phyloP scores from a whole-genome alignment of 2,797 vertebrate genomes.

The Dryobates pubescens region DNA sequence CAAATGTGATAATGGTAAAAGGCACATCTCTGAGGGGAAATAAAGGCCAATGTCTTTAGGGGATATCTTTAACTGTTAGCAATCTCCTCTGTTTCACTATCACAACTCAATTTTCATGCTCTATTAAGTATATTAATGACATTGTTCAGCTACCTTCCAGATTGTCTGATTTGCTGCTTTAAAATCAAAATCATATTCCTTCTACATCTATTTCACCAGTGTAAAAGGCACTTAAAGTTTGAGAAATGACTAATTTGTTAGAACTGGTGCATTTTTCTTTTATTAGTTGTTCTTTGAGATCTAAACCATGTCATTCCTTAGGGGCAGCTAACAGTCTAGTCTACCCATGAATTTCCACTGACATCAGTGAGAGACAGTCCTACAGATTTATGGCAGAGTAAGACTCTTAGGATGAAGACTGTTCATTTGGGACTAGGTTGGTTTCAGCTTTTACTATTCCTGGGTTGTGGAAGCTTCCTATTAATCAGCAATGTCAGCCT shows the following conservation, averaged over 20 bases:
- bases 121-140: not conserved
- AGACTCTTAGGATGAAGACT: not conserved
- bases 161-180: not conserved
- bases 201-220: not conserved
- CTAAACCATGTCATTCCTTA: not conserved
- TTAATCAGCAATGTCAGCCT: not conserved
- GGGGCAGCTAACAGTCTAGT: not conserved
- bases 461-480: not conserved
- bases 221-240: not conserved
- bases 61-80: not conserved
- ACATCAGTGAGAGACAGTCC: not conserved
- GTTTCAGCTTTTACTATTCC: not conserved
- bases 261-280: not conserved
- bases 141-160: not conserved
- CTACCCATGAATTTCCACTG: not conserved
- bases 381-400: not conserved
- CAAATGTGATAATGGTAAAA: not conserved
- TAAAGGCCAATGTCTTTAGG: not conserved
- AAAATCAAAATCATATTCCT: not conserved
- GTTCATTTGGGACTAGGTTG: not conserved
- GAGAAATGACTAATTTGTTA: not conserved
- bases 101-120: not conserved
- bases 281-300: not conserved
- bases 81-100: not conserved
- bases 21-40: not conserved